Percentiles rank a stretch among this genome's conserved stretches.
Evolutionary conservation across 37 sponge, comb jelly and placozoan species (phyloP).

Genomic region (Axinella damicornis): DNA sequence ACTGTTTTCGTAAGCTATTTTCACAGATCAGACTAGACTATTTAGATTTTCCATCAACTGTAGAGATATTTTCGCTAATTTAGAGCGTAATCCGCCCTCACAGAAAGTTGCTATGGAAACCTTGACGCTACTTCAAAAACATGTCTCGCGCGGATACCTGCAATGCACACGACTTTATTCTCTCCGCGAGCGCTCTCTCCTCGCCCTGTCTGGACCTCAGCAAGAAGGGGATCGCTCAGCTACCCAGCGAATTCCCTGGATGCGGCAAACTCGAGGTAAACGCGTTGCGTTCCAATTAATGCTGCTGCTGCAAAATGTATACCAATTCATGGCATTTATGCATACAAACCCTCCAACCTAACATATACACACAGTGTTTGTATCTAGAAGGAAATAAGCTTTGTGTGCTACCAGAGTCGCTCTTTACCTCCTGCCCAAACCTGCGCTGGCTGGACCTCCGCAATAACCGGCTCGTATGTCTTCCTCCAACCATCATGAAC

Average conservation of each 20-base stretch:
- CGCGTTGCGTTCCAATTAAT: background rate
- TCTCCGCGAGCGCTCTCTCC: conserved; percentile 34
- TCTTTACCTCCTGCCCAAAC: conserved; percentile 61
- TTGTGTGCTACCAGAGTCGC: conserved; percentile 56
- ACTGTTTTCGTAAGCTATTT: no score
- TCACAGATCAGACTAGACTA: no score
- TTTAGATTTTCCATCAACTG: no score
- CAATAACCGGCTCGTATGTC: conserved; percentile 65
- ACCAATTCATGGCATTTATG: no score
- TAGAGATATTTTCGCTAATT: background rate
- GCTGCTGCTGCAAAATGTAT: no score
- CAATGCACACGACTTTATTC: conserved; percentile 32
- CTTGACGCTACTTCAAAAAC: no score
- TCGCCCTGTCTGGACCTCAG: conserved; percentile 52
- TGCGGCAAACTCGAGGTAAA: conserved; percentile 42
- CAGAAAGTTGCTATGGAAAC: background rate
- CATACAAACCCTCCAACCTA: no score
- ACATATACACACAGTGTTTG: conserved; percentile 50
- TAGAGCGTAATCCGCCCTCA: background rate
- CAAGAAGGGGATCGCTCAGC: conserved; percentile 28
- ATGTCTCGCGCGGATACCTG: background rate
- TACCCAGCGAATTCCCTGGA: conserved; percentile 45
- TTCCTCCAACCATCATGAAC: conserved; percentile 66
- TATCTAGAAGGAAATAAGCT: conserved; percentile 88
- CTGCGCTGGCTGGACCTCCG: conserved; percentile 88